A percentile compares a stretch with the other conserved stretches of the same genome.
phyloP scores from a whole-genome alignment of 2,113 vertebrate genomes.

The Lasiurus cinereus region DNA sequence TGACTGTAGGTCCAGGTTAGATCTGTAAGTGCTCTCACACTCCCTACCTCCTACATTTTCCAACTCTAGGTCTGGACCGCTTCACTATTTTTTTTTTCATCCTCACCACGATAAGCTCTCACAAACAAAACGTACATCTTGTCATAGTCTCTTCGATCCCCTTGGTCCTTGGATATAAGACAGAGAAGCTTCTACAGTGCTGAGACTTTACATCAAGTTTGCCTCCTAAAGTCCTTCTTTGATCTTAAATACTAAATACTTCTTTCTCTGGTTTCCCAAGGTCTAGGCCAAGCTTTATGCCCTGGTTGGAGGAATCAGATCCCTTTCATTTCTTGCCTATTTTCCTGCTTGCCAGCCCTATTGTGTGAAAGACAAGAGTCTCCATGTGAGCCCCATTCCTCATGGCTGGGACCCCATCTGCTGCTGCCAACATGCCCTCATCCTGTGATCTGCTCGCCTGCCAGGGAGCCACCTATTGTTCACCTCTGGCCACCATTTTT shows the following conservation, averaged over 20 bases:
- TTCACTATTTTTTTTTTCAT: background rate
- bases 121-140: background rate
- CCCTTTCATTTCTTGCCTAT: background rate
- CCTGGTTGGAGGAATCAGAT: background rate
- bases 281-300: background rate
- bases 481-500: conserved; percentile 27
- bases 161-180: background rate
- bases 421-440: background rate
- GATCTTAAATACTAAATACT: background rate
- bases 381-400: background rate
- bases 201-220: background rate
- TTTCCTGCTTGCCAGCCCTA: background rate
- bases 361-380: conserved; percentile 60
- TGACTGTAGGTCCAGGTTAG: background rate
- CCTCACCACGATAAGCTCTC: background rate
- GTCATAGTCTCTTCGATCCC: background rate
- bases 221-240: background rate
- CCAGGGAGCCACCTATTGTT: background rate
- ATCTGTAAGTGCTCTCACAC: background rate
- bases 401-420: background rate
- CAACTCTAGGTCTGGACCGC: background rate
- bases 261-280: background rate
- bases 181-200: background rate
- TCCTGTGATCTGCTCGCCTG: background rate
- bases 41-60: background rate